These are phyloP conservation scores for Cheilosia grossa DNA, from an alignment of 2,888 invertebrate species.

Conservation along the genomic window DNA sequence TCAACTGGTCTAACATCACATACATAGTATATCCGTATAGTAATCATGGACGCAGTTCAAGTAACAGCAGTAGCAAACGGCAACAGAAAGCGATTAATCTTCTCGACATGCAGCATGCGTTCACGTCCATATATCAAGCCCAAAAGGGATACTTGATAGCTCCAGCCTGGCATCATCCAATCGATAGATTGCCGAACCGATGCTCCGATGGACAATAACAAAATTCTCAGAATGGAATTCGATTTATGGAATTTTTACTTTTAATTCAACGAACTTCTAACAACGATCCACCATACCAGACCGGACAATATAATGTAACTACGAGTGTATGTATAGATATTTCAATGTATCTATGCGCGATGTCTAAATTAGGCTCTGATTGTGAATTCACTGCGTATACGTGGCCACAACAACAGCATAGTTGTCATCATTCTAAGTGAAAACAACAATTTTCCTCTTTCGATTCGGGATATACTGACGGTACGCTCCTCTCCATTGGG, in stretches of 20 bases:
- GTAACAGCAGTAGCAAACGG: conserved; percentile 10
- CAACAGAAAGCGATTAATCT: conserved; percentile 68
- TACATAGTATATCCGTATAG: background rate
- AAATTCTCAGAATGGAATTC: conserved; percentile 72
- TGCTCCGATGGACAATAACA: conserved; percentile 44
- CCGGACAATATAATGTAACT: conserved; percentile 25
- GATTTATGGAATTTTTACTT: conserved; percentile 72
- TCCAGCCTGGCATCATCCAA: conserved; percentile 36
- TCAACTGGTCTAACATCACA: conserved; percentile 13
- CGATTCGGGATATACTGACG: conserved; percentile 16
- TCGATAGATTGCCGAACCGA: conserved; percentile 36
- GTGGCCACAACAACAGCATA: conserved; percentile 57
- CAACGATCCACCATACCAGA: conserved; percentile 36
- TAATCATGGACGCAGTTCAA: conserved; percentile 23
- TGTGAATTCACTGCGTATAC: conserved; percentile 62
- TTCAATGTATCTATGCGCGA: conserved; percentile 53
- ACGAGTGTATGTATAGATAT: conserved; percentile 23
- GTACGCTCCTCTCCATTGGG: conserved; percentile 33
- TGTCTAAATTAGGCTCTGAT: conserved; percentile 72
- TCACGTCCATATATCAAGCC: conserved; percentile 71
- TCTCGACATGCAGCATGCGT: conserved; percentile 72
- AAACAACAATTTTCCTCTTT: conserved; percentile 55
- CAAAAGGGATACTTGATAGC: conserved; percentile 70
- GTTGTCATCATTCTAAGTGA: conserved; percentile 62
- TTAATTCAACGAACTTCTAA: conserved; percentile 72